Evolutionary conservation across 1,140 invertebrate genomes (phyloP), one percentile per base, ranked within the genome.

Genomic region (Drosophila teissieri): DNA sequence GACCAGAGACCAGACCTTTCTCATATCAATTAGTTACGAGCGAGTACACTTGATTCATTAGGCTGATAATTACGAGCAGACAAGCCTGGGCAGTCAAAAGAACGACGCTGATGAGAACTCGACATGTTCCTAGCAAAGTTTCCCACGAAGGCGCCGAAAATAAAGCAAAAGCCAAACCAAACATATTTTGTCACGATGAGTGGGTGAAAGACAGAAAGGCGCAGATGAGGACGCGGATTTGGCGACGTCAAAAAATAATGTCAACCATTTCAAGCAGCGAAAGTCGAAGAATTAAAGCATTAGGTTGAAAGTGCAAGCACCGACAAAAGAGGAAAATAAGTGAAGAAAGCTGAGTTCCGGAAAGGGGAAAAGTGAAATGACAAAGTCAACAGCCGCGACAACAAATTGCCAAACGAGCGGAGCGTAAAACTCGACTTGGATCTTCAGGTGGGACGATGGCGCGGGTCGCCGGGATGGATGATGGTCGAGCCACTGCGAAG

Each of bases 31-130:
- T 88, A 89, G 84, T 88, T 74, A 89, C 84, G 62, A 84, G 77
- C 80, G 84, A 88, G 65, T 89, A 67, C 85, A 84, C 80, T 88
- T 89, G 84, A 88, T 88, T 84, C 84, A 88, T 88, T 84, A 89
- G 84, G 80, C 84, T 78, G 84, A 88, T 88, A 88, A 88, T 88
- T 89, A 89, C 61, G 65, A 73, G 67, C 83, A 80, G 84, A 55
- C 54, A 40, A 55, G 62, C 19, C 37, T 27, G n/a, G 56, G 53
- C 65, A 34, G 62, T 27, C 62, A 58, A 57, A 53, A 78, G 57
- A 45, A 64, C 55, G 53, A 19, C 40, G 45, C 27, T 61, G 64
- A 75, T 64, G 81, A 57, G 69, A 86, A 65, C 65, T 70, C 74
- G 68, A 78, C 81, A 73, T 68, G 74, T 44, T 80, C 46, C 39